Conservation (phyloP, 2,113 vertebrate species). For the Tretioscincus oriximinensis region DNA sequence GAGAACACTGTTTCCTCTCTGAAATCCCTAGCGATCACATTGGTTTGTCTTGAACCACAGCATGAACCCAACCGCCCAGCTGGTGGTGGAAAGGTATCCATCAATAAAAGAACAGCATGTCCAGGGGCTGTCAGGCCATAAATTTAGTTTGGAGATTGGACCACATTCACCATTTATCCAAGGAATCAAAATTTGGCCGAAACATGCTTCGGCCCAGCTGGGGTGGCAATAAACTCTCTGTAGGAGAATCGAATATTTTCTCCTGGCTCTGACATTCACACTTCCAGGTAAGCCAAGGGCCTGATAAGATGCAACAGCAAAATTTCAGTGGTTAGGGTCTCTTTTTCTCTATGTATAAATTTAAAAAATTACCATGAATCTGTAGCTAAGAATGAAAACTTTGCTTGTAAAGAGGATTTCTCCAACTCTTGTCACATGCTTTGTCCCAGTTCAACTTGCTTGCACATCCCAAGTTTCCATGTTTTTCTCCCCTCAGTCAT, state of each 20-base stretch:
- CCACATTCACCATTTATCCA: not conserved
- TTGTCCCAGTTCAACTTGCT: not conserved
- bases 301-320: not conserved
- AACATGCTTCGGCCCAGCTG: not conserved
- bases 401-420: not conserved
- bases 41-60: not conserved
- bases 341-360: not conserved
- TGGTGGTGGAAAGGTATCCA: not conserved
- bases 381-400: not conserved
- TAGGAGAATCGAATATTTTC: not conserved
- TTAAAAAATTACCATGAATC: not conserved
- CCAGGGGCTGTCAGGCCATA: not conserved
- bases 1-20: not conserved
- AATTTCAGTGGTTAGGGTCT: not conserved
- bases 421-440: not conserved
- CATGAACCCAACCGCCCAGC: not conserved
- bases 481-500: no score
- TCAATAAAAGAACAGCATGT: not conserved
- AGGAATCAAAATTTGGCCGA: not conserved
- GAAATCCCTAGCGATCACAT: not conserved
- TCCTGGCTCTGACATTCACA: not conserved
- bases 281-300: not conserved
- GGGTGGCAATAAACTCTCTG: not conserved
- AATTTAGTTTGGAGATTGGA: not conserved
- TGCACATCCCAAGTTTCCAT: not conserved